These are phyloP conservation scores for Lucilia sericata DNA, from an alignment of 1,140 invertebrate species.

Conservation along the genomic window DNA sequence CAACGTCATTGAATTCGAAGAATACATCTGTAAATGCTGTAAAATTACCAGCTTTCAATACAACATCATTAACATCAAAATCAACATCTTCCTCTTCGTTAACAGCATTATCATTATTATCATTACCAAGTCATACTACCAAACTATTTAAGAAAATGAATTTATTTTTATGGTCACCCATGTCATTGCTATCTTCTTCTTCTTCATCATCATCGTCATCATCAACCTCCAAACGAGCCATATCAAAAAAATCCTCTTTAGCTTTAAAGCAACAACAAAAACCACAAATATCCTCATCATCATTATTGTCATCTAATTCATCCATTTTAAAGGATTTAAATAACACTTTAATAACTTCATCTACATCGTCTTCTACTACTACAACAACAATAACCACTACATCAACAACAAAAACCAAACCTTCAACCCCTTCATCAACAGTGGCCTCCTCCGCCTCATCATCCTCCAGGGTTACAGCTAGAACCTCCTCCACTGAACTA, in stretches of 20 bases:
- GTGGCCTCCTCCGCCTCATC: neutral
- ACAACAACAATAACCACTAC: constrained; percentile 27
- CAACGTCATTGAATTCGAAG: neutral
- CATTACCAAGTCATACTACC: neutral
- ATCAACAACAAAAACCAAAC: neutral
- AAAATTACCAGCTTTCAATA: neutral
- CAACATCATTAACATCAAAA: neutral
- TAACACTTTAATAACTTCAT: constrained; percentile 34
- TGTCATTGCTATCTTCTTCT: constrained; percentile 34
- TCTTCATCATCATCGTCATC: neutral
- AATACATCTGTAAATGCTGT: neutral
- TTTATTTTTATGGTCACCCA: constrained; percentile 48
- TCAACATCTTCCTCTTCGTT: neutral
- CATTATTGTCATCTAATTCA: neutral
- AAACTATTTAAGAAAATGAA: constrained; percentile 44
- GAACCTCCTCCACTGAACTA: neutral
- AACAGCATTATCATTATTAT: neutral
- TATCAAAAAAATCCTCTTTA: neutral
- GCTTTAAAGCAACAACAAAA: too few relatives aligned
- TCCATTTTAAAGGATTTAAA: constrained; percentile 20
- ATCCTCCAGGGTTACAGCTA: neutral
- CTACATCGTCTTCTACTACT: constrained; percentile 20
- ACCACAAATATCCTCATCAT: neutral
- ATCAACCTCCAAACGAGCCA: neutral
- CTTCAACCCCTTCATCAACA: constrained; percentile 14